Base-by-base conservation (phyloP, 2,113 vertebrate genomes). In the Promerops cafer region DNA sequence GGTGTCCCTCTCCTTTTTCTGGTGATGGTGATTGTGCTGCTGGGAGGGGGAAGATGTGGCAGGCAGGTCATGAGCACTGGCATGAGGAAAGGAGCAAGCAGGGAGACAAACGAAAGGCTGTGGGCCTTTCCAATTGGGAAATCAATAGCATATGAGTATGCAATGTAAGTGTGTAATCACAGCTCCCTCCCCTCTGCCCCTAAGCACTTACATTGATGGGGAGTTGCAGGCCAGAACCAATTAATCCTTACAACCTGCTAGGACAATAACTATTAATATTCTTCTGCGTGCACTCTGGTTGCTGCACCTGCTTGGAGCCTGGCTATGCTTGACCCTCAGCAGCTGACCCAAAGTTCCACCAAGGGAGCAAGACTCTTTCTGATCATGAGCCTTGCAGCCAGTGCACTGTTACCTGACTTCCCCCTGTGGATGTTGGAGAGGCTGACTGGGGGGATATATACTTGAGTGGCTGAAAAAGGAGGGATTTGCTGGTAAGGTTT, bases 211-310 rank as follows among this genome's bases (percentile, higher is more conserved):
- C 24, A 21, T 45, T 76, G 84, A 95, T 91, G 71, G 93, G 14
- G 52, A 78, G 59, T 70, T 93, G 33, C 57, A 89, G 59, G 30
- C 85, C 89, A 89, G 61, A 95, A 89, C 89, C 49, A 91, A 94
- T 95, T 95, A 95, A 90, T 95, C 83, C 86, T 89, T 92, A 49
- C 57, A 96, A n/a, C 64, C 76, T 92, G 40, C 60, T 92, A 77
- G 65, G 61, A 83, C 80, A 82, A 71, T 93, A 94, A 95, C 64
- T 75, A 89, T 90, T 81, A 92, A 95, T 96, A 96, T 90, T 93
- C 39, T 76, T 79, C 71, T 81, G 13, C 11, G 16, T 87, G 52
- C 31, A 45, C 33, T 89, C 72, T 81, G 33, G 19, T 84, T 94
- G 63, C 40, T 93, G 76, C 49, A 89, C 49, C 69, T 93, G 28